phyloP scores from a whole-genome alignment of 2,113 vertebrate species.

The Chrysochloris asiatica region DNA sequence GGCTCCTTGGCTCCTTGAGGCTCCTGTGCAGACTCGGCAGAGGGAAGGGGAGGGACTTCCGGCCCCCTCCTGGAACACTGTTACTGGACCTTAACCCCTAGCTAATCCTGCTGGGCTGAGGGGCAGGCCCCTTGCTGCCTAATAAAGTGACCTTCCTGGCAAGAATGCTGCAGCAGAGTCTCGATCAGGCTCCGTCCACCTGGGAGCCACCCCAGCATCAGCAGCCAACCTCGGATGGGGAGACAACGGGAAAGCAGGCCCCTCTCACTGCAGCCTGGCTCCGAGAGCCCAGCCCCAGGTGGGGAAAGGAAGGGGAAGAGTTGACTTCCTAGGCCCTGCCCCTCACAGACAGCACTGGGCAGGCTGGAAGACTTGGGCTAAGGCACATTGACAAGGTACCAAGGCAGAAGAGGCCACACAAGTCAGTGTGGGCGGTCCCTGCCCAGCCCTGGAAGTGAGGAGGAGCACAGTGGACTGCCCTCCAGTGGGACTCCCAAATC shows the following conservation, averaged over 20 bases:
- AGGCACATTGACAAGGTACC: slow-evolving; percentile 60
- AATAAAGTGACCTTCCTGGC: slow-evolving; percentile 64
- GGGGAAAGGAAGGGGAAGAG: neutral
- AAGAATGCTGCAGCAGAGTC: slow-evolving; percentile 7
- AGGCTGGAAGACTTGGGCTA: slow-evolving; percentile 17
- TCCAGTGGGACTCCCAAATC: neutral
- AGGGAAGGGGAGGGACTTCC: neutral
- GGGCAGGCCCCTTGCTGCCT: slow-evolving; percentile 27
- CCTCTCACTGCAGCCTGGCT: neutral
- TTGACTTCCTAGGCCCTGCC: neutral
- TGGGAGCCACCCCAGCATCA: slow-evolving; percentile 24
- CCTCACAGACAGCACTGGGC: neutral
- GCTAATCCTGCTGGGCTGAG: neutral
- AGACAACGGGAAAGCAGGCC: slow-evolving; percentile 30
- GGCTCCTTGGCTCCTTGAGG: slow-evolving; percentile 4
- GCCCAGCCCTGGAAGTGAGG: neutral
- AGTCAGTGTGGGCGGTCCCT: neutral
- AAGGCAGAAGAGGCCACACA: neutral
- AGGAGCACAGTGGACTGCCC: neutral
- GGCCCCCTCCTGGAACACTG: neutral
- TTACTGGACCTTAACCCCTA: neutral
- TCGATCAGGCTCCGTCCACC: slow-evolving; percentile 51
- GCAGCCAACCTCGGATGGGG: slow-evolving; percentile 3
- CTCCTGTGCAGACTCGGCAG: neutral
- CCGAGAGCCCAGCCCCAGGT: neutral